Evolutionary conservation across 2,888 invertebrate genomes (phyloP).

Genomic region (Melangyna quadrimaculata): DNA sequence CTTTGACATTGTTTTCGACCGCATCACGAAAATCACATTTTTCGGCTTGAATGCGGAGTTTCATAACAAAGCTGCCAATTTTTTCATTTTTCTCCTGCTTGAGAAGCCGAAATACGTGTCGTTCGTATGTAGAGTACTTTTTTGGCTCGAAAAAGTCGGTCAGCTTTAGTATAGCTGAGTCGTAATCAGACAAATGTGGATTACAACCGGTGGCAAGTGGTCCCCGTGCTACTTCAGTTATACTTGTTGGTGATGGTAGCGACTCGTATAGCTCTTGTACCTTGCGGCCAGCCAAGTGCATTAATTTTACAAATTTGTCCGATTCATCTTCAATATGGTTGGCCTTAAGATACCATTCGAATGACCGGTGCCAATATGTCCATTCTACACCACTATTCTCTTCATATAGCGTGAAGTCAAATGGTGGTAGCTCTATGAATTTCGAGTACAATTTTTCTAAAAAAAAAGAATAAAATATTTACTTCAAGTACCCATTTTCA

Average conservation of each 20-base stretch:
- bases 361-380: slow-evolving; percentile 8
- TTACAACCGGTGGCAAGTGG: not conserved
- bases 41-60: not conserved
- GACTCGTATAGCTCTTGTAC: not conserved
- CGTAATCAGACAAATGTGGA: not conserved
- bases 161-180: not conserved
- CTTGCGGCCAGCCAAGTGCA: slow-evolving; percentile 5
- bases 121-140: not conserved
- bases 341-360: slow-evolving; percentile 5
- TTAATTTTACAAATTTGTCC: not conserved
- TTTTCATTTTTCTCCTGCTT: not conserved
- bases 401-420: not conserved
- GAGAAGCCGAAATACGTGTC: not conserved
- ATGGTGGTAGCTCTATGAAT: not conserved
- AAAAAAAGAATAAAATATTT: not conserved
- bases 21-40: not conserved
- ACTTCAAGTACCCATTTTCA: not conserved
- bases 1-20: not conserved
- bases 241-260: not conserved
- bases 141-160: not conserved
- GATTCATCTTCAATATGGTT: not conserved
- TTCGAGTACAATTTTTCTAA: not conserved
- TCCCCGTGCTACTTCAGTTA: not conserved
- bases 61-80: not conserved
- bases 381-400: slow-evolving; percentile 4